phyloP scores from a whole-genome alignment of 2,888 invertebrate genomes.

The Acanthosoma haemorrhoidale region DNA sequence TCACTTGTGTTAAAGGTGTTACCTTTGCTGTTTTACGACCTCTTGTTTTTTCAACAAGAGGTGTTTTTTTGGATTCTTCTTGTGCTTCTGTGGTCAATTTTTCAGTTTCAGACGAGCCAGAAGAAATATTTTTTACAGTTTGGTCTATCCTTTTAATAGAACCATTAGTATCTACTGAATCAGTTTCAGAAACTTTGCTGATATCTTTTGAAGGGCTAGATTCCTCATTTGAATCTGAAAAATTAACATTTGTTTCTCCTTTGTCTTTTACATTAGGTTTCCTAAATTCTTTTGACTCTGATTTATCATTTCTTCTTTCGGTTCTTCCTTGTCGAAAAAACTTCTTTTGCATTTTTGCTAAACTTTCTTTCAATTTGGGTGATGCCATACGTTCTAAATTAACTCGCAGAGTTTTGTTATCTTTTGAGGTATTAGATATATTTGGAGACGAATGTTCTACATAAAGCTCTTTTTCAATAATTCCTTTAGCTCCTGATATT shows the following conservation, averaged over 20 bases:
- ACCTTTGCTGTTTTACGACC: not conserved
- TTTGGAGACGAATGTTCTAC: not conserved
- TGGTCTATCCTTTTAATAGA: not conserved
- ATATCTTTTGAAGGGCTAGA: not conserved
- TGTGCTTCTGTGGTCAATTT: not conserved
- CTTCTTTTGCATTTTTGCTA: slow-evolving; percentile 10
- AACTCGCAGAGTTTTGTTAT: not conserved
- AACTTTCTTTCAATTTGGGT: not conserved
- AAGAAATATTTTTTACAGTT: not conserved
- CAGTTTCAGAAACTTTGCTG: not conserved
- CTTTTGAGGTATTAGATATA: not conserved
- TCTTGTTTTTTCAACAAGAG: not conserved
- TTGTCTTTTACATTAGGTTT: not conserved
- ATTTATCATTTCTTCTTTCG: not conserved
- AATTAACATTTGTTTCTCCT: not conserved
- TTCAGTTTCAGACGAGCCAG: not conserved
- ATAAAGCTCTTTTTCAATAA: slow-evolving; percentile 5
- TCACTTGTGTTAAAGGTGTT: not conserved
- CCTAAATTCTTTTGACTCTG: not conserved
- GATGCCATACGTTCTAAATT: slow-evolving; percentile 5
- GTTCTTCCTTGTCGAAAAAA: not conserved
- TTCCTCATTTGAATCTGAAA: not conserved
- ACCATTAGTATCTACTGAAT: not conserved
- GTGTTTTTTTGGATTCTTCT: not conserved
- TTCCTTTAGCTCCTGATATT: not conserved